Percentiles rank a stretch among this genome's conserved stretches.
phyloP scores from a whole-genome alignment of 2,888 invertebrate species.

The Chironomus tentans region DNA sequence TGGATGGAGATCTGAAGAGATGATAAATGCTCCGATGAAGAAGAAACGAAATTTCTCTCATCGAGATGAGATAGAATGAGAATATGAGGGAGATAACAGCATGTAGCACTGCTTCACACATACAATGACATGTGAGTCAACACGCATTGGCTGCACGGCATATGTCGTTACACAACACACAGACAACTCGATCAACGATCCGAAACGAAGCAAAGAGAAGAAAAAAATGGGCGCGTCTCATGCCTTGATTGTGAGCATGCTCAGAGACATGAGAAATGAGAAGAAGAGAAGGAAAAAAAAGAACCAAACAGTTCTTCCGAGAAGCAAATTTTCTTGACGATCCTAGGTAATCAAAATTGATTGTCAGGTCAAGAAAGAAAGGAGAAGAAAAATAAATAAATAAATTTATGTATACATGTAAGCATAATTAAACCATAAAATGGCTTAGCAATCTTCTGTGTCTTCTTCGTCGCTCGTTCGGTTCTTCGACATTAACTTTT shows the following conservation, averaged over 20 bases:
- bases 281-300: neutral
- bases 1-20: neutral
- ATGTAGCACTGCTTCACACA: neutral
- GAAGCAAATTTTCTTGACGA: neutral
- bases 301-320: too few species aligned
- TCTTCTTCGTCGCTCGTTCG: too few species aligned
- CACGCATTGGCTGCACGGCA: slow-evolving; percentile 20
- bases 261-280: neutral
- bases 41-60: slow-evolving; percentile 1
- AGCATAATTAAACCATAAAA: slow-evolving; percentile 26
- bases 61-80: neutral
- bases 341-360: slow-evolving; percentile 16
- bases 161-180: slow-evolving; percentile 7
- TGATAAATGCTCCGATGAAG: neutral
- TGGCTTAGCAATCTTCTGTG: slow-evolving; percentile 18
- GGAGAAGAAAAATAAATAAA: too few species aligned
- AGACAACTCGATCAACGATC: slow-evolving; percentile 16
- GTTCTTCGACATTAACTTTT: slow-evolving; percentile 23
- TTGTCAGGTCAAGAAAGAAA: slow-evolving; percentile 7
- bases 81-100: neutral
- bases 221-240: slow-evolving; percentile 20
- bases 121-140: neutral
- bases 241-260: neutral
- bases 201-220: neutral
- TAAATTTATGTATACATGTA: neutral